Percentiles rank a stretch among this genome's conserved stretches.
Conservation (phyloP, 1,140 invertebrate species). For the Listronotus oregonensis region DNA sequence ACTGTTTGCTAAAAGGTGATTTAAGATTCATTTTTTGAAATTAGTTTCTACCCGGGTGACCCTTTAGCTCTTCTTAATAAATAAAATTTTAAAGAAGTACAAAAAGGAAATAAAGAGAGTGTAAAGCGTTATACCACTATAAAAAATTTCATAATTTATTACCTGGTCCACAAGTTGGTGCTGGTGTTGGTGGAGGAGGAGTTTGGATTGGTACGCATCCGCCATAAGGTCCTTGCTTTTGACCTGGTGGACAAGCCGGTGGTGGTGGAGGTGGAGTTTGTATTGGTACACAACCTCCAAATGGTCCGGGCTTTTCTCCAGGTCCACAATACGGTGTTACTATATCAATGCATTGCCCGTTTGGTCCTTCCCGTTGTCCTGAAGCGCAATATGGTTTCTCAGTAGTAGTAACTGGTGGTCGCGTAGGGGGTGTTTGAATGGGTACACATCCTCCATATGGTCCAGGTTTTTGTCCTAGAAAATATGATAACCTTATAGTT, state of each 20-base stretch:
- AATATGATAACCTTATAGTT: no score
- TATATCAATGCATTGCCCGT: conserved; percentile 21
- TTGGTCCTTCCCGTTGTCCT: conserved; percentile 19
- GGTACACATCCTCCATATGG: conserved; percentile 16
- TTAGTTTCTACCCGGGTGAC: no score
- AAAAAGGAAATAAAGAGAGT: no score
- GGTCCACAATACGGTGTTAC: conserved; percentile 4
- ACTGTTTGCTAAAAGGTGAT: no score
- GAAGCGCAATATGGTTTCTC: conserved; percentile 2
- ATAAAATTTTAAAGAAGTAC: no score
- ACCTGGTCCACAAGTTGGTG: not conserved
- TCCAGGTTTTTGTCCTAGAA: not conserved
- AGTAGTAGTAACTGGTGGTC: conserved; percentile 4
- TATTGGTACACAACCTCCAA: conserved; percentile 30
- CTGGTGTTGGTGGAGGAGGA: not conserved
- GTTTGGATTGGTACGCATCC: conserved; percentile 16
- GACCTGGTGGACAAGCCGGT: not conserved
- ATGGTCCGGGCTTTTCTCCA: conserved; percentile 20
- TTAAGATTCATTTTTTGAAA: no score
- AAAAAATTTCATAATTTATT: no score
- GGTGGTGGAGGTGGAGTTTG: not conserved
- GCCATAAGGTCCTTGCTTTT: conserved; percentile 19
- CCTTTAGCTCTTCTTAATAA: no score
- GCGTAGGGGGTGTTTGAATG: not conserved
- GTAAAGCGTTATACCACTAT: no score